A percentile compares a stretch with the other conserved stretches of the same genome.
Evolutionary conservation across 2,888 invertebrate genomes (phyloP).

Genomic region (Osedax frankpressi): DNA sequence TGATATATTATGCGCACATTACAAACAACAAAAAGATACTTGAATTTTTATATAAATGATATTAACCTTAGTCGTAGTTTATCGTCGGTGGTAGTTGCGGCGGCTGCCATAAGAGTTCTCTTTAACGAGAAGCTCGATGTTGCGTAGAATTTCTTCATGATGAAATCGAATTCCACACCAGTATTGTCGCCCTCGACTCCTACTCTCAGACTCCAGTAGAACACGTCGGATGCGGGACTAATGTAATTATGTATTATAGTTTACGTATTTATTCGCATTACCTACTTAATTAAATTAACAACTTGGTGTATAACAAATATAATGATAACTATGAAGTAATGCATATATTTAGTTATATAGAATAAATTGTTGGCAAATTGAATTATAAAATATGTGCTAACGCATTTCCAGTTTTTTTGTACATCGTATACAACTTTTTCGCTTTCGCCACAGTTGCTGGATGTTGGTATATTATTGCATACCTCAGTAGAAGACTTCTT

Average conservation of each 20-base stretch:
- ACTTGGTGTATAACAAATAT: no score
- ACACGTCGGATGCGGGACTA: neutral
- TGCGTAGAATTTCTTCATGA: neutral
- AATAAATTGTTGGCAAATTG: no score
- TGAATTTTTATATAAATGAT: no score
- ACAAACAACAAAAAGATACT: no score
- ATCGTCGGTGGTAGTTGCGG: neutral
- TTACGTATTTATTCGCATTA: no score
- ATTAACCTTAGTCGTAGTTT: neutral
- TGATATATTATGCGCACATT: no score
- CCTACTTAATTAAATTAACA: no score
- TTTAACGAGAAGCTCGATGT: neutral
- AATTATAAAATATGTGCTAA: no score
- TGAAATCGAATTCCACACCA: neutral
- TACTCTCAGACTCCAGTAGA: neutral
- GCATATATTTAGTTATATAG: no score
- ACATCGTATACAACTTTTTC: neutral
- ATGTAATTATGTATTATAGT: no score
- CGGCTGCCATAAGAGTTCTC: neutral
- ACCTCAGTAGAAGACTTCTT: neutral
- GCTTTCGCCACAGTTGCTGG: neutral
- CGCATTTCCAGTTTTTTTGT: neutral
- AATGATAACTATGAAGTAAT: no score
- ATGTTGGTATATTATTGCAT: neutral
- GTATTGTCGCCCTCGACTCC: neutral